phyloP scores from a whole-genome alignment of 2,113 vertebrate genomes.

The Barnardius zonarius region DNA sequence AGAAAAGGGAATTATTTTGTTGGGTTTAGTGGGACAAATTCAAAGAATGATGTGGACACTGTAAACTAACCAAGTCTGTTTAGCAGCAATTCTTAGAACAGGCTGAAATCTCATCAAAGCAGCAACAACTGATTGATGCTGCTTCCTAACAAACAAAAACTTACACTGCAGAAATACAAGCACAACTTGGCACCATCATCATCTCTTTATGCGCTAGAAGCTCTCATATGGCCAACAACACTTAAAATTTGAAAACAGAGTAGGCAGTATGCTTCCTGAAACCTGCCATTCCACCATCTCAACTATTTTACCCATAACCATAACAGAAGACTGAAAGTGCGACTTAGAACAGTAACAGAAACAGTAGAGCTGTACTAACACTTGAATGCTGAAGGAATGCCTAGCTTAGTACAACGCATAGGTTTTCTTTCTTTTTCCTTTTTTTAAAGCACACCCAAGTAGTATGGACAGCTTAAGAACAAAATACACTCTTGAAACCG shows the following conservation, averaged over 20 bases:
- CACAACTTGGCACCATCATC: neutral
- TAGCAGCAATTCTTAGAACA: neutral
- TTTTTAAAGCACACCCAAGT: neutral
- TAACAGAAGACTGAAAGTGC: neutral
- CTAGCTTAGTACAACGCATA: neutral
- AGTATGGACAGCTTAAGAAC: neutral
- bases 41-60: neutral
- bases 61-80: neutral
- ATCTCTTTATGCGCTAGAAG: neutral
- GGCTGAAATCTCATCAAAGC: neutral
- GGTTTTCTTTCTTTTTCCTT: neutral
- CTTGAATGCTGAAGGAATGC: neutral
- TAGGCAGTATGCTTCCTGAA: neutral
- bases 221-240: neutral
- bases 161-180: neutral
- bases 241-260: neutral
- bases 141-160: neutral
- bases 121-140: neutral
- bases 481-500: conserved; percentile 18
- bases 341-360: neutral
- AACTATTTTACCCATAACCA: neutral
- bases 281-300: neutral
- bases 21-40: neutral
- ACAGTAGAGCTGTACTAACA: neutral
- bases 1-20: neutral